Evolutionary conservation across 2,113 vertebrate genomes (phyloP).

Genomic region (Tautogolabrus adspersus): DNA sequence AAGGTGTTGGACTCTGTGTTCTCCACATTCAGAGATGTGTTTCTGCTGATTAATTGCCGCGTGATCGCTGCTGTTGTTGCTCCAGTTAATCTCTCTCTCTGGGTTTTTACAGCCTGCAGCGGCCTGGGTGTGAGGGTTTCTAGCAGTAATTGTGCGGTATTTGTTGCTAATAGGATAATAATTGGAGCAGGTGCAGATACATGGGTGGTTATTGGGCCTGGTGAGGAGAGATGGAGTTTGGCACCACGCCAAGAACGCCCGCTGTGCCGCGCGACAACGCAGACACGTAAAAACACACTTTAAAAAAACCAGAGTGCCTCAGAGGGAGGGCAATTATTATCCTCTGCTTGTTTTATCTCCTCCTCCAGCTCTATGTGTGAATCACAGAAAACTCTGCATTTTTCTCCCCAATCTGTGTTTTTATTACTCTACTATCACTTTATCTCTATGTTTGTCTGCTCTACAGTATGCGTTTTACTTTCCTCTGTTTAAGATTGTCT

Average conservation of each 20-base stretch:
- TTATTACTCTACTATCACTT: constrained; percentile 10
- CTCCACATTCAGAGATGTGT: constrained; percentile 53
- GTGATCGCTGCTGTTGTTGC: constrained; percentile 75
- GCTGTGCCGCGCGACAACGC: constrained; percentile 62
- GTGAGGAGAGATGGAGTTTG: constrained; percentile 78
- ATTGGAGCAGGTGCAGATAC: constrained; percentile 87
- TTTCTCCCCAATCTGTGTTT: constrained; percentile 31
- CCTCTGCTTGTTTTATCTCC: constrained; percentile 27
- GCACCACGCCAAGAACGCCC: constrained; percentile 75
- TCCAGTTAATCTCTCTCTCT: constrained; percentile 78
- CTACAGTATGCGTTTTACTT: too few relatives aligned
- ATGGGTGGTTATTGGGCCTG: constrained; percentile 80
- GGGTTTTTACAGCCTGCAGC: constrained; percentile 66
- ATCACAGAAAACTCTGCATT: constrained; percentile 39
- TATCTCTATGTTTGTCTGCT: background rate
- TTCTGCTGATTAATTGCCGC: constrained; percentile 81
- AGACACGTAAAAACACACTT: constrained; percentile 75
- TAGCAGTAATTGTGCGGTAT: constrained; percentile 83
- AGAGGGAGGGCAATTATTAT: constrained; percentile 73
- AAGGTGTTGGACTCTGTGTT: constrained; percentile 63
- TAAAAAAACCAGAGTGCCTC: constrained; percentile 59
- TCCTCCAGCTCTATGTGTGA: constrained; percentile 35
- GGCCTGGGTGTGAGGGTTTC: constrained; percentile 75
- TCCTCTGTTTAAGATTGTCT: background rate
- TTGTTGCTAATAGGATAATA: constrained; percentile 88